Evolutionary conservation across 2,888 invertebrate genomes (phyloP), one percentile per base, ranked within the genome.

Genomic region (Andrena haemorrhoa): DNA sequence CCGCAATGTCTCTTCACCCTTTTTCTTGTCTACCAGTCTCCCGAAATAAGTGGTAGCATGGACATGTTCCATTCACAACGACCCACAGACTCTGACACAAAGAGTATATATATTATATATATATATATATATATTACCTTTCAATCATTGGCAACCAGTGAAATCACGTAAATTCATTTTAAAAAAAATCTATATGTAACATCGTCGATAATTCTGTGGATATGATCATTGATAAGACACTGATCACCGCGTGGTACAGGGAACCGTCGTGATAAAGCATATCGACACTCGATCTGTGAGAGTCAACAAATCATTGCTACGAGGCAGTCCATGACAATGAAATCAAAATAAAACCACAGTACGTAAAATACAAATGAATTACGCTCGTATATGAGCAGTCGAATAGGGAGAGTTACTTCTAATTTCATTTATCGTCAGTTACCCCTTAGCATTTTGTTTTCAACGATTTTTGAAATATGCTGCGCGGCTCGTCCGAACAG

Each of bases 1-100:
- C 91, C 92, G 91, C 91, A 92, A 91, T 91, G 92, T 92, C 91
- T 92, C 90, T 89, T 88, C 90, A 91, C 90, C 91, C 88, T 85
- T 77, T 88, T 66, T 86, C 69, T 88, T 86, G 79, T 80, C 85
- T 86, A 87, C 79, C 81, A 86, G 75, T 84, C 88, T 89, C 89
- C 85, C 87, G 63, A 86, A 85, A 87, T 86, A 89, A 86, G 84
- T 86, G 79, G 75, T 75, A 69, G 60, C 75, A 88, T 77, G 81
- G 83, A 89, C 88, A 41, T 35, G 56, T 26, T 76, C 72, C 66
- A 75, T 61, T 83, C 49, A 80, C 86, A 88, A 88, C 77, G 83
- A 89, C 79, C 74, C 86, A 70, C 77, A 53, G 82, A 88, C 82
- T 87, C 63, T 85, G 65, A 76, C 82, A 81, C 56, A 75, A 82